Evolutionary conservation across 2,888 invertebrate species (phyloP).

Genomic region (Tethea ocularis): DNA sequence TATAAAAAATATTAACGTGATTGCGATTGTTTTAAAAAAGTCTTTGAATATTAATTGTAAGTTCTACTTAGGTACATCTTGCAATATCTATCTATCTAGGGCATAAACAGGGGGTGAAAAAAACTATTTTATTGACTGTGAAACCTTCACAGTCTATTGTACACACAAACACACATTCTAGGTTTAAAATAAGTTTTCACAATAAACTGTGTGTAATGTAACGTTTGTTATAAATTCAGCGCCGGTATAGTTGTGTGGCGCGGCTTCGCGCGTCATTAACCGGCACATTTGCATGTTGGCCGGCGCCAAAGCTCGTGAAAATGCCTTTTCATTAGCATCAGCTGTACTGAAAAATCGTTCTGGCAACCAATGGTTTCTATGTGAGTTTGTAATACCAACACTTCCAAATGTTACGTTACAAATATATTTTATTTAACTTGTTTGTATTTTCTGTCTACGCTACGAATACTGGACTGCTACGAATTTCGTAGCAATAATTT

Average conservation of each 20-base stretch:
- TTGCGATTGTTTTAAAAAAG: too few species aligned
- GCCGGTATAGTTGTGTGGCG: conserved; percentile 55
- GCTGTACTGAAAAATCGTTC: conserved; percentile 76
- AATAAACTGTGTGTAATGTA: conserved; percentile 40
- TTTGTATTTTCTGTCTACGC: conserved; percentile 19
- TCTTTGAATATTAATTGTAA: too few species aligned
- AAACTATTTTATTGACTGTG: conserved; percentile 12
- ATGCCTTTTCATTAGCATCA: conserved; percentile 81
- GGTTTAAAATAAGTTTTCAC: conserved; percentile 16
- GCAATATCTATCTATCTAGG: not conserved
- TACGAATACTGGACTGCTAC: conserved; percentile 16
- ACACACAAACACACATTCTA: not conserved
- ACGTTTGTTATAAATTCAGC: conserved; percentile 41
- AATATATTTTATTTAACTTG: conserved; percentile 25
- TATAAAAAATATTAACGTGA: too few species aligned
- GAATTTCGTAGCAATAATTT: not conserved
- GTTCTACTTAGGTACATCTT: conserved; percentile 1
- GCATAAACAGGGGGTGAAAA: conserved; percentile 19
- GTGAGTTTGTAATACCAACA: conserved; percentile 34
- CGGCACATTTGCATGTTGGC: conserved; percentile 74
- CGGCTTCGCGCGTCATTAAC: conserved; percentile 76
- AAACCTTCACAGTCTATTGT: not conserved
- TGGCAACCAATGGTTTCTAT: conserved; percentile 54
- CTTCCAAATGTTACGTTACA: not conserved
- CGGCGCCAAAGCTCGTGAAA: conserved; percentile 82